Conservation (phyloP, 2,888 invertebrate genomes). For the Sturmia bella region DNA sequence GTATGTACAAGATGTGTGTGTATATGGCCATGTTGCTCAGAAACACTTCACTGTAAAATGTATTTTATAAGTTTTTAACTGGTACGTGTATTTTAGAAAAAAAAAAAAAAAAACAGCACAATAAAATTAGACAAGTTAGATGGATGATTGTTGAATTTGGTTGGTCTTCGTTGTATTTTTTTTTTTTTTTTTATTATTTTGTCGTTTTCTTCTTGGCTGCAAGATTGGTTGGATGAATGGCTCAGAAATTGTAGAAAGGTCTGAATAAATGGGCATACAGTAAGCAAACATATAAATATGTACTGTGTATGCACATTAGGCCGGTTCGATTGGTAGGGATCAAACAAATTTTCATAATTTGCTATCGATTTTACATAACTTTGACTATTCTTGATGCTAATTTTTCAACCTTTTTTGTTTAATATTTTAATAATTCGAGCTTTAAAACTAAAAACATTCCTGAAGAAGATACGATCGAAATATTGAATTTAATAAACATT, state of each 20-base stretch:
- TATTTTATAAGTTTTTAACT: conserved; percentile 25
- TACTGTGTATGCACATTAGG: neutral
- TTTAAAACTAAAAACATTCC: no score
- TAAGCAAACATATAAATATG: neutral
- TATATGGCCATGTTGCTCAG: neutral
- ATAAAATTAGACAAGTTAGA: conserved; percentile 68
- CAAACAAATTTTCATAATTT: conserved; percentile 41
- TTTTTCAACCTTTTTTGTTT: no score
- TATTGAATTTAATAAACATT: no score
- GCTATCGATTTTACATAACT: neutral
- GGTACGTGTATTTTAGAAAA: conserved; percentile 47
- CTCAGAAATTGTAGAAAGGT: neutral
- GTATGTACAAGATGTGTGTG: neutral
- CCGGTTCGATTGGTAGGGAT: conserved; percentile 35
- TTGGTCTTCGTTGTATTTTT: neutral
- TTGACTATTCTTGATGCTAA: no score
- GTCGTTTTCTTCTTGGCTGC: conserved; percentile 1
- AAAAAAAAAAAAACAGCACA: conserved; percentile 55
- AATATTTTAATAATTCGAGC: no score
- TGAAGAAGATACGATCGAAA: no score
- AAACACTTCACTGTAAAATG: neutral
- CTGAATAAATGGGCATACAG: neutral
- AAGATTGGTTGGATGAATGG: conserved; percentile 33
- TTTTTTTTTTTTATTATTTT: neutral
- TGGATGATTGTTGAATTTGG: conserved; percentile 41